Evolutionary conservation across 1,140 invertebrate genomes (phyloP).

Genomic region (Elymnias hypermnestra): DNA sequence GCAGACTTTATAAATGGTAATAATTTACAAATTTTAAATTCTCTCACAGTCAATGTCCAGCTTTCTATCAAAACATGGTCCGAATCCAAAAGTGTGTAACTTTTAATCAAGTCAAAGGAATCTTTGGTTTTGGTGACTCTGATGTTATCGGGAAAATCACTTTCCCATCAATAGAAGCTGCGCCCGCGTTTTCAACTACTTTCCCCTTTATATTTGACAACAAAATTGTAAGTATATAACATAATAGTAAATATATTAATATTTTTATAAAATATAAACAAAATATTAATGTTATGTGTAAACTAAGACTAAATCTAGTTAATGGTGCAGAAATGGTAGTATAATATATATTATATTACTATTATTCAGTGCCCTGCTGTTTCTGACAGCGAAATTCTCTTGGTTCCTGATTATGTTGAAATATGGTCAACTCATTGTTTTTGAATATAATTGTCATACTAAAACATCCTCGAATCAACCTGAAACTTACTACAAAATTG

Average conservation of each 20-base stretch:
- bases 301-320: neutral
- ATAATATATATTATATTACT: no score
- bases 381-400: no score
- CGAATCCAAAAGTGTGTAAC: conserved; percentile 95
- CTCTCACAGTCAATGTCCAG: conserved; percentile 84
- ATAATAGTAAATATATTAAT: neutral
- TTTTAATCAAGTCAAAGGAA: conserved; percentile 96
- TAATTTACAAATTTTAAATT: no score
- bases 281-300: neutral
- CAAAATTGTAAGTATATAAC: conserved; percentile 66
- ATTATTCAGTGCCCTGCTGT: no score
- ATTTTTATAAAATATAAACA: neutral
- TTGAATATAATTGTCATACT: no score
- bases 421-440: no score
- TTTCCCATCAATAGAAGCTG: conserved; percentile 97
- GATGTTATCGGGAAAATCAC: conserved; percentile 97
- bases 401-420: no score
- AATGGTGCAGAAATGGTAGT: no score
- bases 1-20: no score
- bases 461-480: no score
- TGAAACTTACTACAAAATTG: no score
- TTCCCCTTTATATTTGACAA: conserved; percentile 96
- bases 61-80: conserved; percentile 95
- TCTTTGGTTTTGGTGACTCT: conserved; percentile 98
- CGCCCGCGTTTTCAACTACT: conserved; percentile 94